Base-by-base conservation (phyloP, 1,140 invertebrate genomes). In the Pantala flavescens region DNA sequence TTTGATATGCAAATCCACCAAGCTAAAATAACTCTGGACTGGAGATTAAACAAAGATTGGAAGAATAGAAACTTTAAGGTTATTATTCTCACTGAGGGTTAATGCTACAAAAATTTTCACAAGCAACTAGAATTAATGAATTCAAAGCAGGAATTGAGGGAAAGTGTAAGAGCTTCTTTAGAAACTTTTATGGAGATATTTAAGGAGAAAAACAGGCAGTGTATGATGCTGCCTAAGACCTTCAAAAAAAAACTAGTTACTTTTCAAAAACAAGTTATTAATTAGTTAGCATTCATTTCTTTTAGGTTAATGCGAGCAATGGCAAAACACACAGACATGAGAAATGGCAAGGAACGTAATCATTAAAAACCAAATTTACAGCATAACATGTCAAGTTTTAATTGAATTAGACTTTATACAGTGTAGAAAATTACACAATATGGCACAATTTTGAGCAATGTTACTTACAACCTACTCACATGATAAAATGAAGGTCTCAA, bases 381-480 rank as follows among this genome's bases (percentile, higher is more conserved):
- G 28, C 28, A 36, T 36, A 36, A 36, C 28, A 36, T 36, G 28
- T 36, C 28, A 36, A 36, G 28, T 36, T 36, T 36, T 36, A 36
- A 36, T 36, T 36, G 28, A 36, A 36, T 36, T 36, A 36, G 28
- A 36, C 28, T 36, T 36, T 36, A 36, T 36, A 36, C 28, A 36
- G 9, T 36, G 28, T 36, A 36, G 2, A 36, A 36, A 36, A 36
- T 36, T 36, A 36, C 28, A 36, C 28, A 36, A 63, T 63, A 63
- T 19, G 49, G 49, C n/a, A 63, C 49, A 63, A 14, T 63, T 63
- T 63, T 21, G n/a, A 63, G n/a, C 49, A 16, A 63, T 16, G 49
- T 63, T 63, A 63, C 14, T 63, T 63, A 63, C 49, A 63, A 63
- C 49, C 49, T 63, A 63, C 49, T 63, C 49, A 63, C 28, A 36